phyloP scores from a whole-genome alignment of 2,797 vertebrate species.

The Sparus aurata region DNA sequence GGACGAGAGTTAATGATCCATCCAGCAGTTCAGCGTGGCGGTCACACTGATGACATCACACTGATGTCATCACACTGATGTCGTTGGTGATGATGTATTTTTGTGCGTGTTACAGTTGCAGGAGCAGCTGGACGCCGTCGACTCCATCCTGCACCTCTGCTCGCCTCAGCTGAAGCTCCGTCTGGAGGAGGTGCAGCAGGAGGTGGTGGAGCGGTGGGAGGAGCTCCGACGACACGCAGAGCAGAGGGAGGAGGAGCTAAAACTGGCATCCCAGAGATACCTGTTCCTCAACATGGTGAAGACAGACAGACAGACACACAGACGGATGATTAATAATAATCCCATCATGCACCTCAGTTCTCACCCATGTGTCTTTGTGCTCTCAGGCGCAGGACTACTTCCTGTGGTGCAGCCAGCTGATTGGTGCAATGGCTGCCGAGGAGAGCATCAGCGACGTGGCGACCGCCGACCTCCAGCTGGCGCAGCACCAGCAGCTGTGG shows the following conservation, averaged over 20 bases:
- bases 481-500: slow-evolving; percentile 88
- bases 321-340: no score
- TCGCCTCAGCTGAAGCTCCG: slow-evolving; percentile 70
- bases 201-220: slow-evolving; percentile 88
- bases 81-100: background rate
- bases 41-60: no score
- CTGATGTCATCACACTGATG: background rate
- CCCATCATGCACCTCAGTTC: background rate
- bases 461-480: slow-evolving; percentile 83
- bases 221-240: slow-evolving; percentile 82
- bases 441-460: slow-evolving; percentile 86
- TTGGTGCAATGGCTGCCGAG: slow-evolving; percentile 84
- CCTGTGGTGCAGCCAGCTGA: slow-evolving; percentile 87
- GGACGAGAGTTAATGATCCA: background rate
- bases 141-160: slow-evolving; percentile 76
- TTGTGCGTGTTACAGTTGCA: slow-evolving; percentile 83
- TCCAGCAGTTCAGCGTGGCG: no score
- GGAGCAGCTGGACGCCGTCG: slow-evolving; percentile 84
- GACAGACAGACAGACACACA: background rate
- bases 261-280: slow-evolving; percentile 78
- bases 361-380: background rate
- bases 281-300: slow-evolving; percentile 86
- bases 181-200: slow-evolving; percentile 85
- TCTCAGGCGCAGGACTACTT: slow-evolving; percentile 88
- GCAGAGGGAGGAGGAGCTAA: slow-evolving; percentile 82